A percentile compares a stretch with the other conserved stretches of the same genome.
These are phyloP conservation scores for Sebastes glaucus DNA, from an alignment of 2,797 vertebrate species.

Conservation along the genomic window DNA sequence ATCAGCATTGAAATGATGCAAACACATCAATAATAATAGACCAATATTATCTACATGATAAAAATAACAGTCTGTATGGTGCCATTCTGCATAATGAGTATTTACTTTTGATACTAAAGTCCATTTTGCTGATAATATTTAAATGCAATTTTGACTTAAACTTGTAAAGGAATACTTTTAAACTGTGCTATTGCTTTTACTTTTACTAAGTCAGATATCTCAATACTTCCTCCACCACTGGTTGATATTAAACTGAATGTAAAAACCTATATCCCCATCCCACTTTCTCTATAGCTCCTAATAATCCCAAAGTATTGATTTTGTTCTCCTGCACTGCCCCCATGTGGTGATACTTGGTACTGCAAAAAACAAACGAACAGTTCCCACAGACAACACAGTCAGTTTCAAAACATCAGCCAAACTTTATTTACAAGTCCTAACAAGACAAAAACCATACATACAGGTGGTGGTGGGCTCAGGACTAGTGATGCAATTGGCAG, in stretches of 20 bases:
- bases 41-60: not conserved
- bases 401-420: slow-evolving; percentile 68
- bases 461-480: slow-evolving; percentile 3
- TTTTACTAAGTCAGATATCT: not conserved
- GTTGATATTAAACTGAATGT: not conserved
- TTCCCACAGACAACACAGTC: not conserved
- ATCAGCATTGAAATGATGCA: too few relatives aligned
- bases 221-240: too few relatives aligned
- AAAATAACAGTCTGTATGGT: not conserved
- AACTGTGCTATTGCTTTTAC: not conserved
- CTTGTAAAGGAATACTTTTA: not conserved
- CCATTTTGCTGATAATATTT: too few relatives aligned
- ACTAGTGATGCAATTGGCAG: not conserved
- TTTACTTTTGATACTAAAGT: not conserved
- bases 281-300: not conserved
- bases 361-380: not conserved
- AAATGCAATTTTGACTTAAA: not conserved
- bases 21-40: not conserved
- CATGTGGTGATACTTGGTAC: slow-evolving; percentile 20
- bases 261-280: not conserved
- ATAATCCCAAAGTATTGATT: not conserved
- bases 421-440: slow-evolving; percentile 78
- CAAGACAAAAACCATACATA: slow-evolving; percentile 49
- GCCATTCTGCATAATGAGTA: not conserved
- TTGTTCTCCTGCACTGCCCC: slow-evolving; percentile 31